Evolutionary conservation across 2,113 vertebrate species (phyloP).

Genomic region (Xenopus borealis): DNA sequence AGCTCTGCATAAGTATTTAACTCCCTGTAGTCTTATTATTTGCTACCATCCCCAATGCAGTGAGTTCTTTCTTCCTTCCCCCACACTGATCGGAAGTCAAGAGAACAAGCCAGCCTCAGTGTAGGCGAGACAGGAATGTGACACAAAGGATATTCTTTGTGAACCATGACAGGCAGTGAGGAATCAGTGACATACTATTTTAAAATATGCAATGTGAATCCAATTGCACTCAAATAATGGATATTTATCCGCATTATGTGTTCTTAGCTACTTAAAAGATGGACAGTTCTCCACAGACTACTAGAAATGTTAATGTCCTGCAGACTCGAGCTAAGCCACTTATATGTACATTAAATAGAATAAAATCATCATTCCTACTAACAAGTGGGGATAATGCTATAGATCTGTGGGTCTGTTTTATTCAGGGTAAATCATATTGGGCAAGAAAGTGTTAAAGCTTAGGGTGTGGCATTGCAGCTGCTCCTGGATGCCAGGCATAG

Average conservation of each 20-base stretch:
- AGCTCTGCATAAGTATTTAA: background rate
- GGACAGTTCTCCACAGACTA: too few species aligned
- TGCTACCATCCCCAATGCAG: background rate
- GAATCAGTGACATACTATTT: conserved; percentile 4
- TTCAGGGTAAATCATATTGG: background rate
- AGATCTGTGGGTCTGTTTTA: too few species aligned
- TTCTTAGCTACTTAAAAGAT: too few species aligned
- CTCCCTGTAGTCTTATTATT: background rate
- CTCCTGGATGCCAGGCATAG: background rate
- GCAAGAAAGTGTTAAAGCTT: background rate
- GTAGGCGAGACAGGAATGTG: background rate
- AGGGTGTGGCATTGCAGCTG: conserved; percentile 30
- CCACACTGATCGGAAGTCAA: conserved; percentile 7
- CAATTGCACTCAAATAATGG: too few species aligned
- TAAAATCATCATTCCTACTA: too few species aligned
- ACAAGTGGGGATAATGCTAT: too few species aligned
- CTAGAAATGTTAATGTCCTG: too few species aligned
- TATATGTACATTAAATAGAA: background rate
- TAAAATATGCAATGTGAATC: background rate
- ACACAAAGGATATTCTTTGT: background rate
- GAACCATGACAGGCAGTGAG: background rate
- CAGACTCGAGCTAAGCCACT: too few species aligned
- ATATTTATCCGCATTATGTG: too few species aligned
- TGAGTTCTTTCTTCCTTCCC: conserved; percentile 11
- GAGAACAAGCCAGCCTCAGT: conserved; percentile 5